Conservation (phyloP, 2,888 invertebrate genomes). For the Crocallis elinguaria region DNA sequence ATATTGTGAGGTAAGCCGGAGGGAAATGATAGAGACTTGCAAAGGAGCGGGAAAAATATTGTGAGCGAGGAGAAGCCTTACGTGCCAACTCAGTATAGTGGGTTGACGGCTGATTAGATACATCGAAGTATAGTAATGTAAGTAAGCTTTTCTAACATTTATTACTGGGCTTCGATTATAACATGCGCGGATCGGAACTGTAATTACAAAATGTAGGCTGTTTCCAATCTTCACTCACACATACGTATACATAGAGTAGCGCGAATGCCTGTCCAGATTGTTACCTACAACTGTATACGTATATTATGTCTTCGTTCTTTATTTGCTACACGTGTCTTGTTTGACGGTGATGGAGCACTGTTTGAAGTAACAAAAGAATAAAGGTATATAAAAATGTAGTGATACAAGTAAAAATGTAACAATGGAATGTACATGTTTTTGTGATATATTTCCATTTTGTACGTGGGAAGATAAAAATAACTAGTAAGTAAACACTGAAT, state of each 20-base stretch:
- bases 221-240: slow-evolving; percentile 12
- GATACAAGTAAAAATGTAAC: background rate
- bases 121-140: too few relatives aligned
- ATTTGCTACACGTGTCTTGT: slow-evolving; percentile 23
- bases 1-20: too few relatives aligned
- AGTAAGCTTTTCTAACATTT: slow-evolving; percentile 25
- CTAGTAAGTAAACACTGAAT: too few relatives aligned
- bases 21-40: too few relatives aligned
- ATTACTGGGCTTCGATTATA: slow-evolving; percentile 26
- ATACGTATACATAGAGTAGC: slow-evolving; percentile 1
- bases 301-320: slow-evolving; percentile 25
- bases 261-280: slow-evolving; percentile 10
- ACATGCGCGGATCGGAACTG: slow-evolving; percentile 28
- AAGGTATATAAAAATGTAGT: slow-evolving; percentile 1
- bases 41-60: too few relatives aligned
- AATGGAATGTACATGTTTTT: too few relatives aligned
- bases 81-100: too few relatives aligned
- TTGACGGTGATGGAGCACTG: slow-evolving; percentile 31
- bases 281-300: slow-evolving; percentile 20
- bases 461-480: too few relatives aligned
- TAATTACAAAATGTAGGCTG: slow-evolving; percentile 28
- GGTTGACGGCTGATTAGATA: too few relatives aligned
- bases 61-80: too few relatives aligned
- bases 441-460: too few relatives aligned
- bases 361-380: slow-evolving; percentile 11